These are phyloP conservation scores for Sarcophaga carnaria DNA, from an alignment of 2,888 invertebrate species.

Conservation along the genomic window DNA sequence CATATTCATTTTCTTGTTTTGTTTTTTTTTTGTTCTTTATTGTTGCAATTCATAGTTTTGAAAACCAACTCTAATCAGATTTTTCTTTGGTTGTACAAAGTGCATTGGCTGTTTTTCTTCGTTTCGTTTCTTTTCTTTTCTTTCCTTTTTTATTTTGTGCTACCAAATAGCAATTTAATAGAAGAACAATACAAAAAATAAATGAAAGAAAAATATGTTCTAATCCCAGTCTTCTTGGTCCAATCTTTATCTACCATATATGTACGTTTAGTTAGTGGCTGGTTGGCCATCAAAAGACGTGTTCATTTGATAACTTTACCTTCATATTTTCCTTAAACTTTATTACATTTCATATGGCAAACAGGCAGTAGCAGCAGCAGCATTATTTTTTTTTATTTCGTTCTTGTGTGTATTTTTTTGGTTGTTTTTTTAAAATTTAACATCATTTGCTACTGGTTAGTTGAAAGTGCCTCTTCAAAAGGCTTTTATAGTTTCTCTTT, in stretches of 20 bases:
- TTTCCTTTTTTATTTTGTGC: slow-evolving; percentile 14
- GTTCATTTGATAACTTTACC: slow-evolving; percentile 67
- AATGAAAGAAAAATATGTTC: slow-evolving; percentile 26
- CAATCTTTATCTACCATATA: slow-evolving; percentile 1
- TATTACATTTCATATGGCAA: slow-evolving; percentile 29
- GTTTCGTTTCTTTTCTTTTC: neutral
- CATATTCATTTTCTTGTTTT: slow-evolving; percentile 12
- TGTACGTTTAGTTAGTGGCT: neutral
- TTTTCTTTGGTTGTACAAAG: slow-evolving; percentile 6
- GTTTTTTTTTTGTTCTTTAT: neutral
- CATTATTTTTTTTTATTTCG: slow-evolving; percentile 24
- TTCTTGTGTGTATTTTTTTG: neutral
- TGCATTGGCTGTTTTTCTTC: neutral
- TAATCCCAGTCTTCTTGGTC: slow-evolving; percentile 42
- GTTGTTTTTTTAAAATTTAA: slow-evolving; percentile 11
- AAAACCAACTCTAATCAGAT: slow-evolving; percentile 55
- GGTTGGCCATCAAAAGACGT: slow-evolving; percentile 49
- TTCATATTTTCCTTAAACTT: slow-evolving; percentile 28
- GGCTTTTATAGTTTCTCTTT: slow-evolving; percentile 16
- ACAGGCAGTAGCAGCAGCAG: neutral
- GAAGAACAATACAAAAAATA: slow-evolving; percentile 25
- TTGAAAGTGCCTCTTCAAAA: neutral
- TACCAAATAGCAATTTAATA: slow-evolving; percentile 62
- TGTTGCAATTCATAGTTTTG: slow-evolving; percentile 12
- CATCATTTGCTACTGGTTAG: slow-evolving; percentile 52